These are phyloP conservation scores for Porites divaricata DNA, from an alignment of 92 coral and sea anemone species.

Conservation along the genomic window DNA sequence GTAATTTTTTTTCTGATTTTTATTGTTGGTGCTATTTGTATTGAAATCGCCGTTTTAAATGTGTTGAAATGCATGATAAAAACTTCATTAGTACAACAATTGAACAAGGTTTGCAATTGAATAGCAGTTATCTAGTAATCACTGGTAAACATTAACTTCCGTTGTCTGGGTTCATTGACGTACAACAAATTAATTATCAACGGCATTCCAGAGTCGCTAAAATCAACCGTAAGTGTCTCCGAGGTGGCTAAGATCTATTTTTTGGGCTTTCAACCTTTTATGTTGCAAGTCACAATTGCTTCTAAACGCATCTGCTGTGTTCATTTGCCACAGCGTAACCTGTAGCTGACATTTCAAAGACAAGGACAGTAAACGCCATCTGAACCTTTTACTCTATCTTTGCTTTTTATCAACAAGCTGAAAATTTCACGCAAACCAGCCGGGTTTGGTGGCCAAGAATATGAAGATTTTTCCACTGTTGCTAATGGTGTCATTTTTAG, in stretches of 20 bases:
- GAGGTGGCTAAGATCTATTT: neutral
- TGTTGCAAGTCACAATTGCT: neutral
- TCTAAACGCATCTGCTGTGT: neutral
- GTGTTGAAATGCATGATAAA: too few species aligned
- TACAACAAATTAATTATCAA: conserved; percentile 26
- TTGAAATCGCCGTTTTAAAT: too few species aligned
- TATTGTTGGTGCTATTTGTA: too few species aligned
- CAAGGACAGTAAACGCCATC: neutral
- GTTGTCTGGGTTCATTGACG: conserved; percentile 33
- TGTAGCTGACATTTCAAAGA: too few species aligned
- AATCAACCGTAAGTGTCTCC: neutral
- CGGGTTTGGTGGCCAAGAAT: neutral
- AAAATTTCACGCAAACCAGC: neutral
- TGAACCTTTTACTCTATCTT: neutral
- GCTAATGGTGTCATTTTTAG: neutral
- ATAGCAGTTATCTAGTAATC: conserved; percentile 1
- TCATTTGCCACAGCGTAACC: too few species aligned
- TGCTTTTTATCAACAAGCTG: neutral
- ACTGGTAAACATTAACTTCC: conserved; percentile 27
- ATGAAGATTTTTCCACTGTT: neutral
- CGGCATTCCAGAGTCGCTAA: conserved; percentile 40
- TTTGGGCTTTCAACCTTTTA: neutral
- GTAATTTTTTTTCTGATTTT: too few species aligned
- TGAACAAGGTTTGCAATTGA: neutral
- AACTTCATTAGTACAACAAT: neutral